These are phyloP conservation scores for Saccopteryx leptura DNA, from an alignment of 2,113 vertebrate genomes.

Conservation along the genomic window DNA sequence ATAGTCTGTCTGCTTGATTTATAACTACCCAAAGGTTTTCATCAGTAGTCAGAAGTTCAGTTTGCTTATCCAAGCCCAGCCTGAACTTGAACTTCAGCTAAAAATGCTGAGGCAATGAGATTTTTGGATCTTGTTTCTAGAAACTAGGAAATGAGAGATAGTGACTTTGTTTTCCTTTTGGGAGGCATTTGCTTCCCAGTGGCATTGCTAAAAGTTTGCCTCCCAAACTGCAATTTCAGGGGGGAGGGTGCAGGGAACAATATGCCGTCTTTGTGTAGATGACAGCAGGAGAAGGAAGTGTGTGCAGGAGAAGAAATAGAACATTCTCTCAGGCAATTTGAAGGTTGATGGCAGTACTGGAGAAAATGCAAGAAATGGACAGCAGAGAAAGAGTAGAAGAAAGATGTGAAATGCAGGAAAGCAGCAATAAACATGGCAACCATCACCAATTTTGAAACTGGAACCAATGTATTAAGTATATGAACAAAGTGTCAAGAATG, in stretches of 20 bases:
- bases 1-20: background rate
- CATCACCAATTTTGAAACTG: background rate
- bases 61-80: background rate
- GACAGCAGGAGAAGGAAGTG: background rate
- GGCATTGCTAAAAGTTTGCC: background rate
- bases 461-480: background rate
- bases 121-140: background rate
- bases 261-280: background rate
- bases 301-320: background rate
- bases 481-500: background rate
- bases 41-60: background rate
- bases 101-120: background rate
- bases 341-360: background rate
- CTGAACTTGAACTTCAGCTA: background rate
- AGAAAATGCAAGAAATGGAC: background rate
- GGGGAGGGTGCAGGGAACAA: background rate
- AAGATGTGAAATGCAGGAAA: background rate
- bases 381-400: background rate
- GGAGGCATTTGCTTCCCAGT: background rate
- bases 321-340: background rate
- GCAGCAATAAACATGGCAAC: background rate
- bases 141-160: background rate
- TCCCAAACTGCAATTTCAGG: background rate
- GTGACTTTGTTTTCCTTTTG: background rate
- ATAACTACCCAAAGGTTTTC: background rate